Evolutionary conservation across 2,797 vertebrate genomes (phyloP), one percentile per base, ranked within the genome.

Genomic region (Danio albolineatus): DNA sequence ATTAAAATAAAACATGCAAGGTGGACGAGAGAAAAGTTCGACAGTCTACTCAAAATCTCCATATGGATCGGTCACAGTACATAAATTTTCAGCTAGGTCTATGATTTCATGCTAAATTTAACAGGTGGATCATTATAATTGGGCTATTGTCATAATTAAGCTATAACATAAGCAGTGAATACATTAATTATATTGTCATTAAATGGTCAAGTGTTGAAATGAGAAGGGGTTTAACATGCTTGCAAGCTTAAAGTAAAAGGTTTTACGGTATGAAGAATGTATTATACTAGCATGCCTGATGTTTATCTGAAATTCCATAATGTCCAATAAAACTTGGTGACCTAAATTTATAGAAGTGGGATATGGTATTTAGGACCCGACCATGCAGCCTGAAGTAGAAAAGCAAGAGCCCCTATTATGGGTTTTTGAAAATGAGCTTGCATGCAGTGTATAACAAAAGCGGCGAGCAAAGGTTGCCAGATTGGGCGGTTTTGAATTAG

Each of bases 221-320:
- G 21, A 48, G 10, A n/a, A n/a, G 51, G 38, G 36, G 61, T 76
- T 71, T 79, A 61, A 71, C 17, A 28, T 21, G 44, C 17, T 28
- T 8, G 6, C 54, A 60, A 21, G 36, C 17, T 17, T 36, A 21
- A 49, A 67, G 48, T 10, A 83, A 83, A 74, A 60, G 19, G 17
- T 51, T 76, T 84, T 59, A 77, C 67, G 28, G 19, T 10, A 56
- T 78, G 71, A 78, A 80, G 75, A 83, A 86, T 83, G 80, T 59
- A 80, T 78, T 71, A 85, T 16, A 17, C 48, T 67, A 16, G 16
- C 51, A 61, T 6, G 21, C 4, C 19, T 73, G 56, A 84, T 46
- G 77, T 82, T 85, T 76, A 87, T 87, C 71, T 83, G 78, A 87
- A 86, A 86, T 82, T 84, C 84, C 74, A 88, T 88, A 85, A 87